Base-by-base conservation (phyloP, 2,888 invertebrate species). In the Sepiola atlantica region DNA sequence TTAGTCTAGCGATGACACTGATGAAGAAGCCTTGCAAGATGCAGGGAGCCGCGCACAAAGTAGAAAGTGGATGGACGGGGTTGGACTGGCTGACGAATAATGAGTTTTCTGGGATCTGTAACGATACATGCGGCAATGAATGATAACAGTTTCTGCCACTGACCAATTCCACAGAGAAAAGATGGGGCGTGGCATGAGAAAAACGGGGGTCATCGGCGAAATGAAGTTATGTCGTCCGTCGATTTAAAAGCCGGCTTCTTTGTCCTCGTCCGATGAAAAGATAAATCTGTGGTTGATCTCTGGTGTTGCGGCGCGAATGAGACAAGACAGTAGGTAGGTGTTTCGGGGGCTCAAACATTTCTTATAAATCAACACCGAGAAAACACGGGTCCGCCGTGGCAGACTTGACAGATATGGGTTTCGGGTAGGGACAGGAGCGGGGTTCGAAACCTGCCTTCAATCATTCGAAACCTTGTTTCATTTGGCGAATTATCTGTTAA, bases 1-100 rank as follows among this genome's bases (percentile, higher is more conserved):
- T 77, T 77, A 32, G n/a, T 77, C 77, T 77, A n/a, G 32, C n/a
- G n/a, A n/a, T 77, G 77, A 77, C 77, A 77, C 77, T 77, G 77
- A 77, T 77, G 77, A 77, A 77, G 77, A 77, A 77, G 77, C 14
- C n/a, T 77, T 8, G n/a, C n/a, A 16, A 77, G 14, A 77, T n/a
- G n/a, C 77, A 16, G n/a, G 32, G 32, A 77, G n/a, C 32, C n/a
- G n/a, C 45, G n/a, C 77, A 14, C n/a, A 16, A 18, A 16, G n/a
- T n/a, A 2, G 14, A 6, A 12, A 21, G 24, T 21, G 20, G 6
- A 61, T 61, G 32, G 77, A n/a, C 4, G n/a, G n/a, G 0, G 77
- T 28, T 12, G n/a, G 16, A 18, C 10, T 32, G 16, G 77, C n/a
- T 77, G 77, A 8, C 45, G 8, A 45, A 8, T 45, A 45, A 45